A percentile compares a stretch with the other conserved stretches of the same genome.
Conservation (phyloP, 2,113 vertebrate species). For the Psilopogon haemacephalus region DNA sequence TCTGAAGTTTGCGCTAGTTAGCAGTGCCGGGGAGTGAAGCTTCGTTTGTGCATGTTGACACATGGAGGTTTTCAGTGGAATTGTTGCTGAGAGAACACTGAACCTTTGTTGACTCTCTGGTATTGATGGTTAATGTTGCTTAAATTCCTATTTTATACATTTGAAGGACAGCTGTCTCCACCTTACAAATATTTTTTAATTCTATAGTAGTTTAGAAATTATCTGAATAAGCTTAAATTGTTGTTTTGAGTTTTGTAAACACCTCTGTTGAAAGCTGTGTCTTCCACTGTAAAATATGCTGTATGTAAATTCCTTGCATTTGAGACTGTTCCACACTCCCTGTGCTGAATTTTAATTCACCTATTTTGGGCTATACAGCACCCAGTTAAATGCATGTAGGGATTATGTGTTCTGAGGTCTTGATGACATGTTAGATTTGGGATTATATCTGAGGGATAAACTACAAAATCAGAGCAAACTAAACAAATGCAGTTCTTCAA, state of each 20-base stretch:
- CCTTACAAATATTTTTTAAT: background rate
- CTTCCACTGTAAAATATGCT: background rate
- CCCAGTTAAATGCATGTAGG: background rate
- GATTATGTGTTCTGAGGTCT: background rate
- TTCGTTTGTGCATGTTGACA: background rate
- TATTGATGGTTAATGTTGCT: background rate
- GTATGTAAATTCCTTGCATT: background rate
- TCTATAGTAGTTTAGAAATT: background rate
- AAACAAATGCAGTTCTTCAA: background rate
- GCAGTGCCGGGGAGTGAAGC: background rate
- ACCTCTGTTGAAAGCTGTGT: background rate
- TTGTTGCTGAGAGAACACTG: accelerated
- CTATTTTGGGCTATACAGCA: background rate
- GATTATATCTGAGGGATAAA: background rate
- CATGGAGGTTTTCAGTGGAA: background rate
- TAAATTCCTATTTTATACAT: background rate
- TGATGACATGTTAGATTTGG: background rate
- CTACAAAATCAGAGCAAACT: background rate
- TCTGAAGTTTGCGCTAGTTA: background rate
- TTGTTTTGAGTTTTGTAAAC: background rate
- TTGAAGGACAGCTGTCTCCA: background rate
- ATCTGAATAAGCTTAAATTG: background rate
- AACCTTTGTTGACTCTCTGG: background rate
- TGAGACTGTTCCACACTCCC: background rate
- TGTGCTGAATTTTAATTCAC: background rate